Evolutionary conservation across 2,113 vertebrate genomes (phyloP).

Genomic region (Phalacrocorax aristotelis): DNA sequence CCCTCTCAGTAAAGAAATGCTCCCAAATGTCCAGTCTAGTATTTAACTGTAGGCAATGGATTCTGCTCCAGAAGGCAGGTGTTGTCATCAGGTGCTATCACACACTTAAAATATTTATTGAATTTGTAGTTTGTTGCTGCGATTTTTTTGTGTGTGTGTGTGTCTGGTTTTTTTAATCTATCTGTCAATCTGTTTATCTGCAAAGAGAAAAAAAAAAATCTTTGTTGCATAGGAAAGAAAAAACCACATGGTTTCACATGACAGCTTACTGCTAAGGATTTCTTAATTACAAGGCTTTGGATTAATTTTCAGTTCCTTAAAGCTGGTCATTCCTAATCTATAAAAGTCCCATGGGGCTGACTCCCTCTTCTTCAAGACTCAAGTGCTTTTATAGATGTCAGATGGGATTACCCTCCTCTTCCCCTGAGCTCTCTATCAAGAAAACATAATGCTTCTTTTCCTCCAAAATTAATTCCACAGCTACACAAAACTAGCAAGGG

Average conservation of each 20-base stretch:
- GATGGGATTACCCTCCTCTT: neutral
- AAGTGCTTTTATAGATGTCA: neutral
- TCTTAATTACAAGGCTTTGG: neutral
- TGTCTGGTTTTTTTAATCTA: neutral
- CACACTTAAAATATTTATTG: neutral
- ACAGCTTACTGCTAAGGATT: neutral
- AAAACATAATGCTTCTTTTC: neutral
- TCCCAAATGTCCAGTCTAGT: neutral
- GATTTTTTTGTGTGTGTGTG: neutral
- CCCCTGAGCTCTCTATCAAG: neutral
- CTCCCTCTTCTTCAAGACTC: neutral
- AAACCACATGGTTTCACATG: neutral
- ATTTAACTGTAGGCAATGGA: neutral
- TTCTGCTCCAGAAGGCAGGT: neutral
- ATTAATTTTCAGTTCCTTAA: neutral
- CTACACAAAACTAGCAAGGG: neutral
- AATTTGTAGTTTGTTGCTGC: neutral
- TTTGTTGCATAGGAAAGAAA: conserved; percentile 28
- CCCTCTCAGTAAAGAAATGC: neutral
- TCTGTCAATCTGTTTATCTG: neutral
- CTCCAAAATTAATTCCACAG: neutral
- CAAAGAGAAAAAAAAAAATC: neutral
- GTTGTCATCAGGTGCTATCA: neutral
- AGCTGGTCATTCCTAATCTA: neutral
- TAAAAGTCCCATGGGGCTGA: neutral